Evolutionary conservation across 2,888 invertebrate species (phyloP).

Genomic region (Brachycybe producta): DNA sequence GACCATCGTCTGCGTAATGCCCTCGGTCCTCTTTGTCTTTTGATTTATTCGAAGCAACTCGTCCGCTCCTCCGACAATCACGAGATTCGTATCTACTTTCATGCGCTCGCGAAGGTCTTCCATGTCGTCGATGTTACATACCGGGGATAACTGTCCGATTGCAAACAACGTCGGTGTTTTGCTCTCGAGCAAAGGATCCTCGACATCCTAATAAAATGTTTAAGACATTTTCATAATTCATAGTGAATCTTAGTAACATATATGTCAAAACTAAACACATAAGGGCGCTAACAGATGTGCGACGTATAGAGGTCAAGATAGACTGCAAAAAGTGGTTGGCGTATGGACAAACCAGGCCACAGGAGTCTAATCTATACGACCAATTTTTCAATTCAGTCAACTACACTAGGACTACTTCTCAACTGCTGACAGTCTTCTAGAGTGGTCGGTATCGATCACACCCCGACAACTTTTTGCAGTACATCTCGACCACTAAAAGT

Average conservation of each 20-base stretch:
- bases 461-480: too few relatives aligned
- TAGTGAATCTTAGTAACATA: not conserved
- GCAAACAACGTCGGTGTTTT: constrained; percentile 63
- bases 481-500: too few relatives aligned
- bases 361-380: too few relatives aligned
- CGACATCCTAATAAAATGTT: constrained; percentile 43
- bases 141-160: constrained; percentile 55
- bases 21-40: constrained; percentile 54
- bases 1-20: constrained; percentile 64
- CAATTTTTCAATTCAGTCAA: too few relatives aligned
- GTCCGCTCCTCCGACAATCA: constrained; percentile 67
- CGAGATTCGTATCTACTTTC: constrained; percentile 58
- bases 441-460: too few relatives aligned
- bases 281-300: too few relatives aligned
- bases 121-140: constrained; percentile 53
- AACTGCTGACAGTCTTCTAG: too few relatives aligned
- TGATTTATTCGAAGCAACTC: constrained; percentile 56
- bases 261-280: not conserved
- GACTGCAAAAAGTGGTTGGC: too few relatives aligned
- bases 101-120: constrained; percentile 62
- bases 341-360: too few relatives aligned
- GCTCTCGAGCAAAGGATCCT: constrained; percentile 58
- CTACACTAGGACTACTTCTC: too few relatives aligned
- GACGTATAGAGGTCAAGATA: too few relatives aligned
- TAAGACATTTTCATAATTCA: constrained; percentile 4